Conservation (phyloP, 2,113 vertebrate genomes). For the Anoplopoma fimbria region DNA sequence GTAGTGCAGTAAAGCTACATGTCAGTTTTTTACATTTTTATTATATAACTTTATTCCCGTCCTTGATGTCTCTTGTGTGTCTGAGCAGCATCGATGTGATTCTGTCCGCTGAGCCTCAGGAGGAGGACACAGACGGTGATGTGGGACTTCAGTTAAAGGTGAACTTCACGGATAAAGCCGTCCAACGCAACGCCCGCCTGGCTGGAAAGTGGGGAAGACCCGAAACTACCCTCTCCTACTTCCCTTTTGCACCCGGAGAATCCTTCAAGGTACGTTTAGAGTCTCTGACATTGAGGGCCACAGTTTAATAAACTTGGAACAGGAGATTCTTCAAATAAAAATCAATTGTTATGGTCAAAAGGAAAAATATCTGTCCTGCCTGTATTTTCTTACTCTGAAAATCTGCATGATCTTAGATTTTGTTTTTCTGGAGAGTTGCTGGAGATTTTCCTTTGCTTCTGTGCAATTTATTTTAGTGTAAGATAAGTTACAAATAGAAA, state of each 20-base stretch:
- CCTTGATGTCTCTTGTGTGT: conserved; percentile 6
- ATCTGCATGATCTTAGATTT: neutral
- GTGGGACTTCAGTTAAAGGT: conserved; percentile 88
- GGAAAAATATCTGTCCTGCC: neutral
- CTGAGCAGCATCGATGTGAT: conserved; percentile 86
- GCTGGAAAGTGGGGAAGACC: conserved; percentile 88
- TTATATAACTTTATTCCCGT: no score
- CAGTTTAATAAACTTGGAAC: neutral
- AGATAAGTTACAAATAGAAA: neutral
- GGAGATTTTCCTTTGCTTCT: neutral
- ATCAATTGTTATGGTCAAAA: neutral
- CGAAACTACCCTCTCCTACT: conserved; percentile 90
- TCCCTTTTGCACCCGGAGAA: conserved; percentile 89
- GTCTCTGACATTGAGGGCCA: neutral
- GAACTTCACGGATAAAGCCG: conserved; percentile 88
- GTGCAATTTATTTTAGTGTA: no score
- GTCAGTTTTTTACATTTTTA: no score
- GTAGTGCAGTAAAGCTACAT: neutral
- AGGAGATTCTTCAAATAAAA: neutral
- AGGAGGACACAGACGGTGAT: conserved; percentile 83
- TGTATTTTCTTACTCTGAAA: neutral
- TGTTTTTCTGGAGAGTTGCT: neutral
- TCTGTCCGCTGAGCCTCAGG: conserved; percentile 83
- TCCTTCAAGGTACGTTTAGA: conserved; percentile 87
- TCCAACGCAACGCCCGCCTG: conserved; percentile 87